Percentiles rank a stretch among this genome's conserved stretches.
Evolutionary conservation across 1,140 invertebrate species (phyloP).

Genomic region (Lepidurus apus): DNA sequence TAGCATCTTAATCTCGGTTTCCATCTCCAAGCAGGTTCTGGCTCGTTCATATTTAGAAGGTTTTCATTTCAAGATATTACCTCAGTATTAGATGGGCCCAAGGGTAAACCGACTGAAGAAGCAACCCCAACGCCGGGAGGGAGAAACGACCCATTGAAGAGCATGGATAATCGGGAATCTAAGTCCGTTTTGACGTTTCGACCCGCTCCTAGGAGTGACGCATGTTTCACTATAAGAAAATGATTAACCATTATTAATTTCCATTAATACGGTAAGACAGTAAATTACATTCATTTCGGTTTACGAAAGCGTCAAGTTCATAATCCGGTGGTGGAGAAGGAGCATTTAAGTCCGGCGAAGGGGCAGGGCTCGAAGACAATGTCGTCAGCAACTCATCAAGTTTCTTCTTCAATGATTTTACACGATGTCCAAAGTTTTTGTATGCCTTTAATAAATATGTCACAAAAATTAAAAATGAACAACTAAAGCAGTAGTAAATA

Average conservation of each 20-base stretch:
- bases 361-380: constrained; percentile 52
- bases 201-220: not conserved
- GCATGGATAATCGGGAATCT: not conserved
- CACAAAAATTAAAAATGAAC: constrained; percentile 7
- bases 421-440: constrained; percentile 79
- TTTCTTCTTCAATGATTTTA: constrained; percentile 76
- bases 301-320: not conserved
- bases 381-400: constrained; percentile 66
- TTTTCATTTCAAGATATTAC: not conserved
- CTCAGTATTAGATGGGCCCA: not conserved
- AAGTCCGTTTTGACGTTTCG: not conserved
- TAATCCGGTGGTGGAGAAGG: constrained; percentile 53
- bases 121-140: not conserved
- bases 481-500: constrained; percentile 14
- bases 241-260: not conserved
- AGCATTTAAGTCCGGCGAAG: constrained; percentile 70
- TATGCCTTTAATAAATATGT: constrained; percentile 62
- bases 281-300: not conserved
- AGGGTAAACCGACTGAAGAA: not conserved
- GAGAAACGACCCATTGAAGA: not conserved
- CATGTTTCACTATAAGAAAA: not conserved
- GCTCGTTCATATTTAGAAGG: no score
- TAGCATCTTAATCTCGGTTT: no score
- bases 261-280: not conserved
- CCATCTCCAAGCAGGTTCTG: no score